Conservation (phyloP, 2,797 vertebrate species). For the Onychomys torridus region DNA sequence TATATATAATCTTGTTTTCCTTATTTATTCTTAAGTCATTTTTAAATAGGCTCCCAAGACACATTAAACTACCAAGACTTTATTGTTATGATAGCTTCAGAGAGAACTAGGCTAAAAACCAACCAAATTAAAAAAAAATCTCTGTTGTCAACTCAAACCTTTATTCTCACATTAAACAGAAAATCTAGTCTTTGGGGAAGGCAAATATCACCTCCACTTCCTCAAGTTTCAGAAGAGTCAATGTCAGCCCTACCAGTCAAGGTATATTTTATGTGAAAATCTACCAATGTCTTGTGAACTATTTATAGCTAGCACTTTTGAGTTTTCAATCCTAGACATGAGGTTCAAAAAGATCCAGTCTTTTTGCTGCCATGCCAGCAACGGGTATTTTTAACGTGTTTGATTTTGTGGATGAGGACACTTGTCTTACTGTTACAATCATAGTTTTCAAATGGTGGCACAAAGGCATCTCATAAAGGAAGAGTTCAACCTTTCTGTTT, state of each 20-base stretch:
- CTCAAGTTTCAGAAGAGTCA: not conserved
- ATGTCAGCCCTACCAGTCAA: not conserved
- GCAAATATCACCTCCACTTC: not conserved
- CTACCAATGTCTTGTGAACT: not conserved
- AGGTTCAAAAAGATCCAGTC: not conserved
- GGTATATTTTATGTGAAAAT: not conserved
- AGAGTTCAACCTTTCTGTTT: not conserved
- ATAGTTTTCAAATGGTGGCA: not conserved
- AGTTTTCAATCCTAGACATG: not conserved
- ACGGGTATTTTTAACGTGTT: not conserved
- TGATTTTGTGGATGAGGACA: conserved; percentile 37
- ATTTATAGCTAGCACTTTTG: not conserved
- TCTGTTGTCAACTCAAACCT: not conserved
- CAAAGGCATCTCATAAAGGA: not conserved
- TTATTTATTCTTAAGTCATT: conserved; percentile 47
- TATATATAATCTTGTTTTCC: not conserved
- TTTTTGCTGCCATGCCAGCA: not conserved
- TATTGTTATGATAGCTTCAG: conserved; percentile 40
- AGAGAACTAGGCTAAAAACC: not conserved
- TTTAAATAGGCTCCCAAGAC: conserved; percentile 36
- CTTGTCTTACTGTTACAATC: not conserved
- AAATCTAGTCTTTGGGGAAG: conserved; percentile 8
- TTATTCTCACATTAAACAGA: conserved; percentile 35
- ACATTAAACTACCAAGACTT: not conserved
- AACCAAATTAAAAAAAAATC: not conserved